Percentiles rank a stretch among this genome's conserved stretches.
Conservation (phyloP, 1,140 invertebrate genomes). For the Caerostris extrusa region DNA sequence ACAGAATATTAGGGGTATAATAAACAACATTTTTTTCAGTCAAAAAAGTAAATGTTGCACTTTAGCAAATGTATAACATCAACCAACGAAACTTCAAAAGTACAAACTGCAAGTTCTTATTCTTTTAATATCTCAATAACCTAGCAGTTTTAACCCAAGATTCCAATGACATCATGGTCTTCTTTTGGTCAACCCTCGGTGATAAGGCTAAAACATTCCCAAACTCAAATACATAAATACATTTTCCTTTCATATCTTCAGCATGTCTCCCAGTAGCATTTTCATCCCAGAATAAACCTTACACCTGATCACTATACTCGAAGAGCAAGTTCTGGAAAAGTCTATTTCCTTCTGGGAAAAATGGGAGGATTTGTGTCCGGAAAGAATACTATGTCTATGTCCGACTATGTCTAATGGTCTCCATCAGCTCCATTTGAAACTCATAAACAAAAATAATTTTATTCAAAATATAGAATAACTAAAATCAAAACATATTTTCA, state of each 20-base stretch:
- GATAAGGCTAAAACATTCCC: background rate
- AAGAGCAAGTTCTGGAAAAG: constrained; percentile 29
- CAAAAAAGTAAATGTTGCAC: background rate
- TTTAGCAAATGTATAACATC: background rate
- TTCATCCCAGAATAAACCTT: background rate
- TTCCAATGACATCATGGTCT: background rate
- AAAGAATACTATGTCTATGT: constrained; percentile 62
- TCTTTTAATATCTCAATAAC: background rate
- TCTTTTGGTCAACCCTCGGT: background rate
- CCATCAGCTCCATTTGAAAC: constrained; percentile 66
- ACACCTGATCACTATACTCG: constrained; percentile 33
- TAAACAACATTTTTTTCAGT: background rate
- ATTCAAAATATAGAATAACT: no score
- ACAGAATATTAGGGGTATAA: no score
- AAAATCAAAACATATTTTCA: background rate
- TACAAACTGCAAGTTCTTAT: background rate
- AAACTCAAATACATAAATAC: no score
- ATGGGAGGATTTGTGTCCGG: constrained; percentile 11
- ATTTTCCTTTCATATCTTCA: no score
- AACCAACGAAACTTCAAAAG: background rate
- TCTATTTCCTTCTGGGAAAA: constrained; percentile 57
- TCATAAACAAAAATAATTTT: no score
- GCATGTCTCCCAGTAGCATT: no score
- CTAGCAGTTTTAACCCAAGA: background rate
- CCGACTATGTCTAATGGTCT: constrained; percentile 26